Base-by-base conservation (phyloP, 2,797 vertebrate species). In the Pelodytes ibericus region DNA sequence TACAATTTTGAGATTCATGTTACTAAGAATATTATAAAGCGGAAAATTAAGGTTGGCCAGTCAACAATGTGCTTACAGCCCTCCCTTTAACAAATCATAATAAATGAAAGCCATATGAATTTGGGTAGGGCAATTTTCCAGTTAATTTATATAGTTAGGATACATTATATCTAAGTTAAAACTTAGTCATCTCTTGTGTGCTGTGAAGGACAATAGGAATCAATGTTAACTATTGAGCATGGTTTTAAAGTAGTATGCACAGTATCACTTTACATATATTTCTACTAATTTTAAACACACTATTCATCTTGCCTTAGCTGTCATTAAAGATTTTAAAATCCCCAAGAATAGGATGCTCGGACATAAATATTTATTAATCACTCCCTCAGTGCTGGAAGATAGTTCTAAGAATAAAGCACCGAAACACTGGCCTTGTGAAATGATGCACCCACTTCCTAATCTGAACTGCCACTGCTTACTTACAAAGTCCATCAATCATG, bases 341-440 rank as follows among this genome's bases (percentile, higher is more conserved):
- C 29, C 83, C 81, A 84, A 87, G 86, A 91, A 91, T 89, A 88
- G 67, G 30, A 44, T 85, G 85, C 85, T 82, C 89, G 84, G 75
- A 82, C 80, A 24, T 83, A 85, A 88, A 84, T 87, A 85, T 88
- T 91, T 92, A 89, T 88, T 88, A 89, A 88, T 82, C 81, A 84
- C 80, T 75, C 75, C 83, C 84, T 80, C 66, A 67, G 64, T 70
- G 67, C 70, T 80, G 60, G 77, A 78, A 87, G 86, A 87, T 86
- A 80, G 81, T 86, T 86, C 86, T 89, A 92, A 89, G 90, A 92
- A 91, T 92, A 93, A 93, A 92, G 86, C 64, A 44, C 85, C 90
- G 82, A 87, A 91, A 86, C 64, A 36, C 85, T 90, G 82, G 88
- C 90, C 86, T 86, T 89, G 86, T 93, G 90, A 91, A 92, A 90